Evolutionary conservation across 2,888 invertebrate species (phyloP), one percentile per base, ranked within the genome.

Genomic region (Sylvicola cinctus): DNA sequence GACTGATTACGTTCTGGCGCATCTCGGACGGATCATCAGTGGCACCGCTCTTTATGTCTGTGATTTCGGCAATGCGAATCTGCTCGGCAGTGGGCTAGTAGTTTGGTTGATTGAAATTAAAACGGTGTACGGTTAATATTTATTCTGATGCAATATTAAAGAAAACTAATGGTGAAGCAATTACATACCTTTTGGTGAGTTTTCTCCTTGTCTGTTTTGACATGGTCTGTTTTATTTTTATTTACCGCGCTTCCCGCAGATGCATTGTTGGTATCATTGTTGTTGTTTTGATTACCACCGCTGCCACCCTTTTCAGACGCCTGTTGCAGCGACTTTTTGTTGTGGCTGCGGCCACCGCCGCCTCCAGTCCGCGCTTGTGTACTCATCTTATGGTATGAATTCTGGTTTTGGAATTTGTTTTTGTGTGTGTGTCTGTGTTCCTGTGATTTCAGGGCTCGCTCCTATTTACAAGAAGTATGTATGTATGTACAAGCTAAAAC

Each of bases 61-160:
- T 79, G 54, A 83, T 78, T 63, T 77, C 72, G 58, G 81, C 80
- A 64, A 83, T 70, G 48, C 81, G 72, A 52, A 81, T 69, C 61
- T 84, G 84, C 63, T 83, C 83, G 58, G 77, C 74, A 46, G 81
- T 81, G 41, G 79, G 73, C 74, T 78, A 57, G 13, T 25, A 8
- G 25, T 7, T 25, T 7, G 7, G 25, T 25, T 8, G 7, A 8
- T 25, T 25, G 25, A n/a, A n/a, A n/a, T n/a, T n/a, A n/a, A n/a
- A 60, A 57, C 32, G 40, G 29, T 3, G 27, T 27, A n/a, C n/a
- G n/a, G 27, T 4, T 12, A 27, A 3, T 3, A 27, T 4, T 12
- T 3, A 27, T n/a, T 12, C n/a, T 12, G 12, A n/a, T n/a, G n/a
- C n/a, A n/a, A n/a, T n/a, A n/a, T n/a, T n/a, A n/a, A n/a, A n/a